phyloP scores from a whole-genome alignment of 1,140 invertebrate genomes.

The Panagrolaimus sp. region DNA sequence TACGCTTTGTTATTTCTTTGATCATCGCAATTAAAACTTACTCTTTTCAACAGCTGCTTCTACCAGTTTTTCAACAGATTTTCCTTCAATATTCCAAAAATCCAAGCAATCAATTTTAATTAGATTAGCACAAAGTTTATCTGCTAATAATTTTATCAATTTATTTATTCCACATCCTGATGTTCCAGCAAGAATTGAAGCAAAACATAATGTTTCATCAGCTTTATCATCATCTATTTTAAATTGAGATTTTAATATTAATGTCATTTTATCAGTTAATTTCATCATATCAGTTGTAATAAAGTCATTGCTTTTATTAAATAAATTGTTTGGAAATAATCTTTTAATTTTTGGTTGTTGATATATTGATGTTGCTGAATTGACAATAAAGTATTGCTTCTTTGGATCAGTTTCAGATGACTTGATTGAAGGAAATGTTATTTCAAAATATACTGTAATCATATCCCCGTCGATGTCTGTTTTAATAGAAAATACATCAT shows the following conservation, averaged over 20 bases:
- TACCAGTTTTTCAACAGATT: background rate
- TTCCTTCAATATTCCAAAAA: conserved; percentile 30
- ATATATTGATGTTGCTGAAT: conserved; percentile 2
- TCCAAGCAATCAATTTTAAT: conserved; percentile 29
- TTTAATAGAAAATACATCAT: background rate
- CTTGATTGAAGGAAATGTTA: background rate
- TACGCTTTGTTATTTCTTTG: background rate
- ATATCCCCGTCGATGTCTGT: background rate
- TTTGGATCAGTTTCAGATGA: background rate
- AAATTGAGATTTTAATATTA: conserved; percentile 1
- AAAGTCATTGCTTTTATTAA: background rate
- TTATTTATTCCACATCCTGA: conserved; percentile 23
- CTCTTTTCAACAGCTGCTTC: background rate
- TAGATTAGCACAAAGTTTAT: conserved; percentile 18
- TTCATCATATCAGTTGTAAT: background rate
- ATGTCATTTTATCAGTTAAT: background rate
- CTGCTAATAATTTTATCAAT: conserved; percentile 19
- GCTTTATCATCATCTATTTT: background rate
- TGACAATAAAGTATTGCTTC: conserved; percentile 1
- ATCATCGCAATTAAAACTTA: background rate
- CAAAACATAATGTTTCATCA: background rate
- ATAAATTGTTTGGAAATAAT: background rate
- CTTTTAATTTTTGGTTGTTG: background rate
- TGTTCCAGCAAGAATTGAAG: conserved; percentile 19
- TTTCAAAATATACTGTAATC: no score